A percentile compares a stretch with the other conserved stretches of the same genome.
Conservation (phyloP, 2,113 vertebrate genomes). For the Pygoscelis adeliae region DNA sequence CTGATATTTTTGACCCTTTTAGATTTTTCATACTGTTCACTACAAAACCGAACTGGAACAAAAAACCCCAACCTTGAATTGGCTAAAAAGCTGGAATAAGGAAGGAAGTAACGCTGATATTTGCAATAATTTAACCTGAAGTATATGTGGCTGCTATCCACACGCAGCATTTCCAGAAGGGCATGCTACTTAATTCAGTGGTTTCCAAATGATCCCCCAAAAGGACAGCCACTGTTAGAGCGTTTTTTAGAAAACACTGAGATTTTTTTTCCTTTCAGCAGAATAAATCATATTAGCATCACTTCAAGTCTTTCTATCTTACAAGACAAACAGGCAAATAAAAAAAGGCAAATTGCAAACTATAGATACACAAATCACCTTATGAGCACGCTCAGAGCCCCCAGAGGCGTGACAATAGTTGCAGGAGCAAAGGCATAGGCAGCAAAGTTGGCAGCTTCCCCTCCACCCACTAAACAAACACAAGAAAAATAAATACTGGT, state of each 20-base stretch:
- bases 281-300: neutral
- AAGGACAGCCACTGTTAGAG: neutral
- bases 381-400: slow-evolving; percentile 93
- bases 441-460: slow-evolving; percentile 92
- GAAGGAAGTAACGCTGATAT: neutral
- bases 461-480: slow-evolving; percentile 87
- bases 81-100: neutral
- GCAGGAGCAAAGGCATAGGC: slow-evolving; percentile 95
- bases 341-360: neutral
- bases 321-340: neutral
- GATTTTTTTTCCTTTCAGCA: neutral
- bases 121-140: neutral
- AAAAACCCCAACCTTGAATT: neutral
- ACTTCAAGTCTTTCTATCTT: neutral
- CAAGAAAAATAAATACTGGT: slow-evolving; percentile 34
- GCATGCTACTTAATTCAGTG: neutral
- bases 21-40: neutral
- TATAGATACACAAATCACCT: slow-evolving; percentile 76
- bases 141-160: neutral
- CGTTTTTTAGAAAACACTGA: neutral
- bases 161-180: neutral
- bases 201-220: neutral
- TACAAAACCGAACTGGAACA: neutral
- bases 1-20: neutral
- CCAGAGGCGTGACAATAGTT: slow-evolving; percentile 92